Conservation (phyloP, 2,113 vertebrate species). For the Cyprinodon variegatus region DNA sequence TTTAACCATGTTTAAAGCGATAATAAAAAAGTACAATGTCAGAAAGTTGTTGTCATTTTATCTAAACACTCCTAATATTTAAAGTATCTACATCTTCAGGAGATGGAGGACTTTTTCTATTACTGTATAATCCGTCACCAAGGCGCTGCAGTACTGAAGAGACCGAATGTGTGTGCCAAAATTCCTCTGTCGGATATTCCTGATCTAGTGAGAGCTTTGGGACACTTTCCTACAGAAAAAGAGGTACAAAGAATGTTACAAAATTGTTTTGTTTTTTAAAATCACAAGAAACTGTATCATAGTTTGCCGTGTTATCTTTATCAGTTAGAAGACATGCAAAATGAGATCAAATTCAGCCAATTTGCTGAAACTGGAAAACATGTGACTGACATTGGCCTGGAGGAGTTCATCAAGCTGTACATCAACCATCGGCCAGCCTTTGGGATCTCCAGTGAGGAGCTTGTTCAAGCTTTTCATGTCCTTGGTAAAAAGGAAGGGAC, state of each 20-base stretch:
- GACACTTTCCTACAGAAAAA: slow-evolving; percentile 90
- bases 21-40: neutral
- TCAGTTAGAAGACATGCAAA: slow-evolving; percentile 91
- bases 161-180: slow-evolving; percentile 78
- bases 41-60: neutral
- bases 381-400: slow-evolving; percentile 84
- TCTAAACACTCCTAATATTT: neutral
- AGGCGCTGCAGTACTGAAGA: slow-evolving; percentile 82
- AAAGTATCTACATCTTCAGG: slow-evolving; percentile 74
- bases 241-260: slow-evolving; percentile 76
- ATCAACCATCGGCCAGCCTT: slow-evolving; percentile 89
- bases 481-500: slow-evolving; percentile 77
- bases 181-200: slow-evolving; percentile 88
- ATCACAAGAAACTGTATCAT: neutral
- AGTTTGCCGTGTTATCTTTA: slow-evolving; percentile 8
- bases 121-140: slow-evolving; percentile 87
- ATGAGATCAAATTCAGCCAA: slow-evolving; percentile 89
- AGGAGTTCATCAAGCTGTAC: slow-evolving; percentile 90
- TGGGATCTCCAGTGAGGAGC: slow-evolving; percentile 75
- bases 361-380: slow-evolving; percentile 86
- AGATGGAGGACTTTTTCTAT: slow-evolving; percentile 93
- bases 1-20: neutral
- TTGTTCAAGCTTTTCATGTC: slow-evolving; percentile 79
- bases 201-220: slow-evolving; percentile 89
- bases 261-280: neutral